Evolutionary conservation across 92 coral and sea anemone genomes (phyloP), one percentile per base, ranked within the genome.

Genomic region (Muricea muricata): DNA sequence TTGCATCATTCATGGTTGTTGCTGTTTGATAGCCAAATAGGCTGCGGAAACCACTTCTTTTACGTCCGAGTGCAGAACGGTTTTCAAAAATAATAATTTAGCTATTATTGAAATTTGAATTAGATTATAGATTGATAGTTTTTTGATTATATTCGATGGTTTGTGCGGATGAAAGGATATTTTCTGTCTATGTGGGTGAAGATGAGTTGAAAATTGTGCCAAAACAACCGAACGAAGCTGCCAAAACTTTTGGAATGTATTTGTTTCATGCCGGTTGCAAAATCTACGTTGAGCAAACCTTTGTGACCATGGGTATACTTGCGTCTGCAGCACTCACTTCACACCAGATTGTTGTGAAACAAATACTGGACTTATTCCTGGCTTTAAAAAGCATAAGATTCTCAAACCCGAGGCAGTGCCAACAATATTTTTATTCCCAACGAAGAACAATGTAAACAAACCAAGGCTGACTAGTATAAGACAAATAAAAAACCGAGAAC

Each of bases 211-310:
- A 75, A 82, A 24, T 82, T 29, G 69, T 82, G 1, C 68, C 79
- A 65, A 82, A 68, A 37, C 42, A 9, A 37, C 86, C 86, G 56
- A 14, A 69, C 18, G 79, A 69, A 52, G 86, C 79, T 41, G 79
- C 86, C 45, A 82, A 82, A 58, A 82, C 60, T 79, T 79, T 79
- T 79, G 75, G 56, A 1, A 79, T 48, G 86, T 82, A 68, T 46
- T 7, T 82, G 23, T 41, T 42, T 28, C 81, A 71, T 42, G 48
- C 81, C n/a, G 80, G 87, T 35, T n/a, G n/a, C n/a, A n/a, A n/a
- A n/a, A n/a, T n/a, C n/a, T n/a, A n/a, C n/a, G n/a, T n/a, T n/a
- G n/a, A n/a, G n/a, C n/a, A n/a, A n/a, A n/a, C n/a, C n/a, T n/a
- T n/a, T n/a, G n/a, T n/a, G n/a, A n/a, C n/a, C n/a, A n/a, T n/a